phyloP scores from a whole-genome alignment of 2,113 vertebrate species.

The Paedocypris sp. region DNA sequence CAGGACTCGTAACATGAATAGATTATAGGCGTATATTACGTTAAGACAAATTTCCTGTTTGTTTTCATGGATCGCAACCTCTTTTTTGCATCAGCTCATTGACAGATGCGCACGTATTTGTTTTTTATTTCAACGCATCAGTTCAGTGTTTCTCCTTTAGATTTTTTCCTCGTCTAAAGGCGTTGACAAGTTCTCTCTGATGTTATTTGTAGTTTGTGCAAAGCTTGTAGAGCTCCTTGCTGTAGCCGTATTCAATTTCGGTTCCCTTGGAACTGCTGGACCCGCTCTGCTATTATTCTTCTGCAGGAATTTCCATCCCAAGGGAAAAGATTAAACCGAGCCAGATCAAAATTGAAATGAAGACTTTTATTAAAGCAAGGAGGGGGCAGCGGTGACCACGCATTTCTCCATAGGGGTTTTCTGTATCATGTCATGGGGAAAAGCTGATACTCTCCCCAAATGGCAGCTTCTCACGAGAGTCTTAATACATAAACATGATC shows the following conservation, averaged over 20 bases:
- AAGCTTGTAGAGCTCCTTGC: slow-evolving; percentile 7
- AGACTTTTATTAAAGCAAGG: slow-evolving; percentile 25
- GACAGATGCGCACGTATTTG: slow-evolving; percentile 6
- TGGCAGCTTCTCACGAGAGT: slow-evolving; percentile 28
- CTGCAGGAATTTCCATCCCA: background rate
- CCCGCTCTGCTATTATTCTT: slow-evolving; percentile 1
- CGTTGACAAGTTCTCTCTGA: slow-evolving; percentile 4
- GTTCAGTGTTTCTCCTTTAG: background rate
- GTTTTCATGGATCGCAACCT: background rate
- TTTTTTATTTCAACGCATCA: background rate
- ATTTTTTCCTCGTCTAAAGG: background rate
- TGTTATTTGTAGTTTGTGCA: slow-evolving; percentile 14
- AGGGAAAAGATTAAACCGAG: background rate
- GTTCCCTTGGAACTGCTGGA: background rate
- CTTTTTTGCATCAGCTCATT: background rate
- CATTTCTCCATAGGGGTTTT: slow-evolving; percentile 10
- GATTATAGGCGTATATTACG: no score
- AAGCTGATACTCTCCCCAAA: slow-evolving; percentile 1
- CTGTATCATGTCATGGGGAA: background rate
- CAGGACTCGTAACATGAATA: no score
- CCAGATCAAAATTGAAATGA: slow-evolving; percentile 14
- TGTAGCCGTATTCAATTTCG: slow-evolving; percentile 7
- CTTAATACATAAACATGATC: slow-evolving; percentile 7
- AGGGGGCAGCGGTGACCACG: background rate
- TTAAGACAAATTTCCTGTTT: background rate